Evolutionary conservation across 53 echinoderm and acorn worm genomes (phyloP).

Genomic region (Glandiceps talaboti): DNA sequence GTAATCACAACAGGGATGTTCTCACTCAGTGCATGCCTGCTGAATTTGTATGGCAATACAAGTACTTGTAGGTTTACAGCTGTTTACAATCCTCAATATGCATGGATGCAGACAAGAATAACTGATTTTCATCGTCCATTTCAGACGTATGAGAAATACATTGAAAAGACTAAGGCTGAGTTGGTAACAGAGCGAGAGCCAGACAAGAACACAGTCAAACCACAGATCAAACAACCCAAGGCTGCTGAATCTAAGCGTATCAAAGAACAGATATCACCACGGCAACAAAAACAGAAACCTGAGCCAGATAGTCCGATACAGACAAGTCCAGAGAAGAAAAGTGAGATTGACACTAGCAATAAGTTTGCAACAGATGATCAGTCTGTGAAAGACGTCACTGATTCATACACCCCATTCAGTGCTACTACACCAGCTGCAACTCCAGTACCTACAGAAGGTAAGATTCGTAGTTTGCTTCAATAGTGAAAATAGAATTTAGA

Average conservation of each 20-base stretch:
- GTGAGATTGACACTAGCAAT: neutral
- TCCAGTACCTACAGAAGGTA: constrained; percentile 41
- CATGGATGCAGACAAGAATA: no score
- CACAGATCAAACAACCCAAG: constrained; percentile 81
- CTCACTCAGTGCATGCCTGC: no score
- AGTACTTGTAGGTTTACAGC: no score
- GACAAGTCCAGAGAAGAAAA: neutral
- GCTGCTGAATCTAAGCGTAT: constrained; percentile 43
- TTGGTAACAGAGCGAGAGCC: constrained; percentile 44
- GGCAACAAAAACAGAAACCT: neutral
- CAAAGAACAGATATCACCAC: constrained; percentile 31
- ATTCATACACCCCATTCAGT: constrained; percentile 26
- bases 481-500: no score
- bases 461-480: constrained; percentile 7
- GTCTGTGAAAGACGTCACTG: neutral
- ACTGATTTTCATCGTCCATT: no score
- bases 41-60: no score
- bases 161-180: constrained; percentile 47
- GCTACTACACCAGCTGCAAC: constrained; percentile 42
- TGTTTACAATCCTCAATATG: no score
- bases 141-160: constrained; percentile 54
- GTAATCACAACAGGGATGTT: no score
- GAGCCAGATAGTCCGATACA: neutral
- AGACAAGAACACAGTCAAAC: constrained; percentile 50
- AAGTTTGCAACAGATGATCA: neutral